These are phyloP conservation scores for Rallus limicola DNA, from an alignment of 2,113 vertebrate species.

Conservation along the genomic window DNA sequence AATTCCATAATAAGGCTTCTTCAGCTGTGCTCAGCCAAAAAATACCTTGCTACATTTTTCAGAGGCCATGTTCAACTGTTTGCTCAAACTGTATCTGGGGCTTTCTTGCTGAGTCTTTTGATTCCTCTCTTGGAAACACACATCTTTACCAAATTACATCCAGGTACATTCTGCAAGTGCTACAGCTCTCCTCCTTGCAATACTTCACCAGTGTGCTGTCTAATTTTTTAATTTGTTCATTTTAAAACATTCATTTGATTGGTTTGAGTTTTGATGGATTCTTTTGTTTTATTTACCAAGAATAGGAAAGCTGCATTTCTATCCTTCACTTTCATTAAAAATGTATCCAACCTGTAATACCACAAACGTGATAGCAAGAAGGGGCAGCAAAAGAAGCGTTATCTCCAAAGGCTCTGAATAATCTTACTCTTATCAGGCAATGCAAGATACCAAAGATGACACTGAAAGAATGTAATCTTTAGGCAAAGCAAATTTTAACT, in stretches of 20 bases:
- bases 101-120: neutral
- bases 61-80: accelerated
- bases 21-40: neutral
- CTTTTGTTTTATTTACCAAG: neutral
- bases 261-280: neutral
- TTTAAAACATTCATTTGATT: neutral
- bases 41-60: neutral
- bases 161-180: neutral
- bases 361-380: neutral
- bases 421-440: neutral
- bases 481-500: neutral
- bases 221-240: neutral
- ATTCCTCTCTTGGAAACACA: neutral
- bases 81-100: neutral
- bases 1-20: neutral
- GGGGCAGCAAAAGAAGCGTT: accelerated
- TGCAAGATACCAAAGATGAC: neutral
- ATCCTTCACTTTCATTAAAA: neutral
- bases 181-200: neutral
- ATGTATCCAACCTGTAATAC: neutral
- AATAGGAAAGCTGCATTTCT: neutral
- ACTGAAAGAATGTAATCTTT: neutral
- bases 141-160: neutral
- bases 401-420: neutral
- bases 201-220: neutral